phyloP scores from a whole-genome alignment of 2,888 invertebrate genomes.

The Clivina fossor region DNA sequence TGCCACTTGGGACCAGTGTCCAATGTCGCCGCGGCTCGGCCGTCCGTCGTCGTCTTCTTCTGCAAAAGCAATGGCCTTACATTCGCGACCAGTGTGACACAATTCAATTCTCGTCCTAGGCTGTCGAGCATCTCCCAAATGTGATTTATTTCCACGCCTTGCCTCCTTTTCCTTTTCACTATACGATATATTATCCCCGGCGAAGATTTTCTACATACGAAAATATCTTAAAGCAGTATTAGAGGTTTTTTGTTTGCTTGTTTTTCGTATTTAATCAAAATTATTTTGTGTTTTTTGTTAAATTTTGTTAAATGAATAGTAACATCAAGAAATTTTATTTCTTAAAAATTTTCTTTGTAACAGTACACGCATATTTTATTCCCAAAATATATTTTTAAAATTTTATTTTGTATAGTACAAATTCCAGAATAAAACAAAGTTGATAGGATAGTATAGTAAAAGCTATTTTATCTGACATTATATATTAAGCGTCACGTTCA shows the following conservation, averaged over 20 bases:
- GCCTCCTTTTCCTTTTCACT: conserved; percentile 1
- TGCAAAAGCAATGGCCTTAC: too few relatives aligned
- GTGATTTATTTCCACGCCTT: conserved; percentile 29
- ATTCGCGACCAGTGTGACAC: too few relatives aligned
- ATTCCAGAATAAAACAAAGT: too few relatives aligned
- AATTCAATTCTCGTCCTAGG: conserved; percentile 32
- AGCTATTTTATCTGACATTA: too few relatives aligned
- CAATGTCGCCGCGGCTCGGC: conserved; percentile 8
- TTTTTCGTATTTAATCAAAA: not conserved
- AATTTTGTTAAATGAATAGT: not conserved
- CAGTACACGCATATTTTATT: too few relatives aligned
- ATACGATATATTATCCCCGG: conserved; percentile 20
- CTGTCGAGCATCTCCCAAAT: conserved; percentile 27
- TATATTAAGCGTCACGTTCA: too few relatives aligned
- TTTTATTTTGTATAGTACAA: too few relatives aligned
- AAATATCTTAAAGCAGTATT: conserved; percentile 9
- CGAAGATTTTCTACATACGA: conserved; percentile 16
- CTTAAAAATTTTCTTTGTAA: too few relatives aligned
- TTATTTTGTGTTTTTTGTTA: not conserved
- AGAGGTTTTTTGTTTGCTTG: conserved; percentile 4
- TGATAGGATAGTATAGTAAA: too few relatives aligned
- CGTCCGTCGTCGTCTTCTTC: not conserved
- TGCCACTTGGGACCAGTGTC: conserved; percentile 26
- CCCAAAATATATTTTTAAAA: too few relatives aligned
- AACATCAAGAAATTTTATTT: too few relatives aligned